Percentiles rank a stretch among this genome's conserved stretches.
Conservation (phyloP, 1,140 invertebrate species). For the Megathymus violae region DNA sequence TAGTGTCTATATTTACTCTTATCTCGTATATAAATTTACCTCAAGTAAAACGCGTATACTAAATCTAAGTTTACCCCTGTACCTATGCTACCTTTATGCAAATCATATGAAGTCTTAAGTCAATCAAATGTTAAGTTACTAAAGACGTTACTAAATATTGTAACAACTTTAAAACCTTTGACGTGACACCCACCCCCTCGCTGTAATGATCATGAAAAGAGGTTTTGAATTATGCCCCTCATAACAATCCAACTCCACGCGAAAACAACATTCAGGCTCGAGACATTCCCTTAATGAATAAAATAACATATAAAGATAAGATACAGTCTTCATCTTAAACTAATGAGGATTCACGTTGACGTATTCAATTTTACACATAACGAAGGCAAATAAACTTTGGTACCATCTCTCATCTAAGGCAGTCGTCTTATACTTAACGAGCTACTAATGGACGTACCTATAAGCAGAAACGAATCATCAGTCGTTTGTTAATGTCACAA, state of each 20-base stretch:
- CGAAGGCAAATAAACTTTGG: constrained; percentile 77
- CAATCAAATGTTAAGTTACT: neutral
- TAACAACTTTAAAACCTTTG: constrained; percentile 14
- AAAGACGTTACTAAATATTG: constrained; percentile 20
- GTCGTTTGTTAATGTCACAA: too few species aligned
- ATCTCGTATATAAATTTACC: too few species aligned
- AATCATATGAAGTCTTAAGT: neutral
- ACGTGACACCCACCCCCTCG: constrained; percentile 37
- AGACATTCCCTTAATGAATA: constrained; percentile 79
- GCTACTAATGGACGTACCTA: too few species aligned
- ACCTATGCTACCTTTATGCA: too few species aligned
- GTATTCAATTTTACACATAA: constrained; percentile 82
- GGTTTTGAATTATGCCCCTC: constrained; percentile 79
- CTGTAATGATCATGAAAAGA: constrained; percentile 75
- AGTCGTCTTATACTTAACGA: neutral
- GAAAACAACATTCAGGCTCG: constrained; percentile 63
- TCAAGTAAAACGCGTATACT: too few species aligned
- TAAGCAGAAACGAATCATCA: too few species aligned
- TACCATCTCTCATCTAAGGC: constrained; percentile 46
- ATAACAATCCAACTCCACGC: constrained; percentile 76
- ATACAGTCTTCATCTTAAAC: constrained; percentile 82
- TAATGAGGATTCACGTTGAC: constrained; percentile 78
- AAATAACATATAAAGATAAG: constrained; percentile 83
- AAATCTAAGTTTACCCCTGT: too few species aligned
- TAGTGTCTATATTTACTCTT: too few species aligned